Evolutionary conservation across 1,140 invertebrate genomes (phyloP).

Genomic region (Aphidius gifuensis): DNA sequence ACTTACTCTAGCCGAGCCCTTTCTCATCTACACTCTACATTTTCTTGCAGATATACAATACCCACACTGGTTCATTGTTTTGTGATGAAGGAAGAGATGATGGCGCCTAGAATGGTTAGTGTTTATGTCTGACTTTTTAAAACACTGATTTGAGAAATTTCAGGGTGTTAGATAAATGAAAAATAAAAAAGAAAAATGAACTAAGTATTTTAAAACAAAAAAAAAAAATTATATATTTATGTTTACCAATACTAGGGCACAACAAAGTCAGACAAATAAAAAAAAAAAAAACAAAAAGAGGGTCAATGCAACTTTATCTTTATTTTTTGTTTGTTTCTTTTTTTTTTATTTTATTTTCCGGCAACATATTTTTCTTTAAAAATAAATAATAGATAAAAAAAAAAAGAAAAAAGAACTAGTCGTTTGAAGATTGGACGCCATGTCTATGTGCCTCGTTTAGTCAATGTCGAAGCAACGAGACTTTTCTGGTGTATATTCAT

Average conservation of each 20-base stretch:
- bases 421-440: slow-evolving; percentile 35
- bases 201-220: slow-evolving; percentile 22
- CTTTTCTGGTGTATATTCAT: slow-evolving; percentile 28
- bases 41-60: too few species aligned
- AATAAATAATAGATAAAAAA: neutral
- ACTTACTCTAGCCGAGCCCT: slow-evolving; percentile 21
- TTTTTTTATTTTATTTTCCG: too few species aligned
- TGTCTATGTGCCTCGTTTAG: slow-evolving; percentile 45
- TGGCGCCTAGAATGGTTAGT: slow-evolving; percentile 2
- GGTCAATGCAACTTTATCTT: slow-evolving; percentile 21
- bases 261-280: neutral
- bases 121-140: slow-evolving; percentile 28
- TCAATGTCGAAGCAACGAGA: slow-evolving; percentile 41
- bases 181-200: neutral
- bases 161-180: slow-evolving; percentile 30
- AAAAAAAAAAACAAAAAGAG: neutral
- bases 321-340: too few species aligned
- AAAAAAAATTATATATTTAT: too few species aligned
- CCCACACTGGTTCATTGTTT: too few species aligned
- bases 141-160: slow-evolving; percentile 31
- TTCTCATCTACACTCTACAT: neutral
- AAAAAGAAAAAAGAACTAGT: slow-evolving; percentile 13
- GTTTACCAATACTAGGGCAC: neutral
- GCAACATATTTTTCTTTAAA: neutral
- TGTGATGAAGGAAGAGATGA: slow-evolving; percentile 9